Base-by-base conservation (phyloP, 2,888 invertebrate species). In the Lycophotia porphyrea region DNA sequence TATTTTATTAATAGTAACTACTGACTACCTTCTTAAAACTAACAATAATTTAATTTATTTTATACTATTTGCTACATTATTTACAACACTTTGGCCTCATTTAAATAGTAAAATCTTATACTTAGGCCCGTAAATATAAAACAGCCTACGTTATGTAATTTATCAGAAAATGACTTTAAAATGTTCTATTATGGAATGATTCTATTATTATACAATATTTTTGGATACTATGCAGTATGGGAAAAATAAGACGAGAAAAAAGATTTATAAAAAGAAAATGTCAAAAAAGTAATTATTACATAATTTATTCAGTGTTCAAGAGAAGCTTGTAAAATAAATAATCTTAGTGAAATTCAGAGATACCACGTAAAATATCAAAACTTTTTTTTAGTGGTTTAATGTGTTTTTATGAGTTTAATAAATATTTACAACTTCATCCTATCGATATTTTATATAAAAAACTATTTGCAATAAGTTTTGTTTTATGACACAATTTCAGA, bases 1-100 rank as follows among this genome's bases (percentile, higher is more conserved):
- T 72, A 68, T 34, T 67, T 72, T 55, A 64, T 55, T 36, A 60
- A 76, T 9, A 65, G 15, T 81, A 72, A 39, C 66, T 84, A 81
- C 47, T 21, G 44, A 31, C 78, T 84, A 78, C n/a, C 36, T 8
- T n/a, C 42, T 81, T 68, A 65, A 64, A 68, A 18, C 69, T 86
- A 80, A 66, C 1, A 80, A 82, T 82, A 87, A 84, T 71, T 88
- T 80, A 84, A 13, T 66, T 64, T 61, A 64, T 66, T 76, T 24
- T 67, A 52, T 13, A 52, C 44, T 72, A 76, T 42, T 84, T 55
- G 9, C 76, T 82, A 84, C 78, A 69, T 90, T 90, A 91, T 90
- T 86, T 84, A 88, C 85, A 87, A 84, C 61, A 84, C 79, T 91
- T 91, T 90, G 90, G 89, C 88, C 87, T 89, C 83, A 74, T 74